Evolutionary conservation across 2,113 vertebrate genomes (phyloP).

Genomic region (Oreochromis aureus): DNA sequence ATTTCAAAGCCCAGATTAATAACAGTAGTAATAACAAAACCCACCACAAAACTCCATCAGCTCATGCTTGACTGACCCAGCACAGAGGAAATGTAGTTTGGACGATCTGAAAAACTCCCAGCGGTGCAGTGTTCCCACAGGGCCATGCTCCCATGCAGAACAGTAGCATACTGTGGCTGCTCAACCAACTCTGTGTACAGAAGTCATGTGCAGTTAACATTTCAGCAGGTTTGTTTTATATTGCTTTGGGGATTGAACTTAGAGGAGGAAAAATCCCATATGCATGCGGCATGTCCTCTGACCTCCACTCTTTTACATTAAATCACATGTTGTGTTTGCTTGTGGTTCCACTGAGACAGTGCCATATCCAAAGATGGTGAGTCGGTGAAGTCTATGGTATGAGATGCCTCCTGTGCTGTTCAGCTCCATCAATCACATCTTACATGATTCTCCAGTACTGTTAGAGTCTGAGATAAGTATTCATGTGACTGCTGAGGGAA

Average conservation of each 20-base stretch:
- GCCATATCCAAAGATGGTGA: neutral
- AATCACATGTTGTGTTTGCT: constrained; percentile 35
- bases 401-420: neutral
- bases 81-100: constrained; percentile 45
- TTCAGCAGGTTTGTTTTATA: constrained; percentile 59
- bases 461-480: neutral
- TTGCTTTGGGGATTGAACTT: neutral
- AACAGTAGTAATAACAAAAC: constrained; percentile 34
- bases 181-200: neutral
- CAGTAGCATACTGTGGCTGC: constrained; percentile 32
- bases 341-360: constrained; percentile 23
- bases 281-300: neutral
- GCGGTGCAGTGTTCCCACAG: neutral
- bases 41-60: constrained; percentile 20
- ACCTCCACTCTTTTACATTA: constrained; percentile 6
- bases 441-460: neutral
- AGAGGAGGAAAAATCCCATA: neutral
- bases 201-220: constrained; percentile 42
- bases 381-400: neutral
- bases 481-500: neutral
- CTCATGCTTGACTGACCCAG: constrained; percentile 35
- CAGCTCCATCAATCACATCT: neutral
- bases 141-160: neutral
- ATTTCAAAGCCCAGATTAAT: constrained; percentile 51
- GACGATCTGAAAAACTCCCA: constrained; percentile 5